A percentile compares a stretch with the other conserved stretches of the same genome.
Conservation (phyloP, 2,888 invertebrate species). For the Eupithecia insigniata region DNA sequence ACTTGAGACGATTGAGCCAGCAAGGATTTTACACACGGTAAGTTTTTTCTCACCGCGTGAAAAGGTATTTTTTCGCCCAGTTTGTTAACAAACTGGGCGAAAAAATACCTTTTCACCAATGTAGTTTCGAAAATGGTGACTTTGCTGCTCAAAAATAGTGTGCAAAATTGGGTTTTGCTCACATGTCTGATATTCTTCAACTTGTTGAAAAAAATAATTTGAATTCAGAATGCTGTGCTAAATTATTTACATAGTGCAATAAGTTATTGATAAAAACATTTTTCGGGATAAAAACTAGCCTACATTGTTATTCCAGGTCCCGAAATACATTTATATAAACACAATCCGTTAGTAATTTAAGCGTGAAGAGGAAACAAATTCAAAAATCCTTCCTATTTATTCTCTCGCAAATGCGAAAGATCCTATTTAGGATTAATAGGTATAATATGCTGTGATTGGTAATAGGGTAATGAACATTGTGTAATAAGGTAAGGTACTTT, state of each 20-base stretch:
- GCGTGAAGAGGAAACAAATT: background rate
- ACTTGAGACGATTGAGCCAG: slow-evolving; percentile 31
- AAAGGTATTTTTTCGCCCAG: too few relatives aligned
- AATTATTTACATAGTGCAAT: too few relatives aligned
- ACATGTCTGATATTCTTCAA: too few relatives aligned
- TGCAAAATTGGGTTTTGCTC: background rate
- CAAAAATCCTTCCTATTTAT: background rate
- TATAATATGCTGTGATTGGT: background rate
- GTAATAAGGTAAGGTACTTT: background rate
- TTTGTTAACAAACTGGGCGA: background rate
- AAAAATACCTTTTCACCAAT: background rate
- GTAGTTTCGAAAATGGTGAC: too few relatives aligned
- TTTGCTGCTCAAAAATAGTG: background rate
- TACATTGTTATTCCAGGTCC: background rate
- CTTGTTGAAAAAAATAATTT: background rate
- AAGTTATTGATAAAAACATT: too few relatives aligned
- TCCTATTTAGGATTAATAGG: too few relatives aligned
- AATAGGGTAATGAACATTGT: background rate
- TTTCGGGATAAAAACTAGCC: background rate
- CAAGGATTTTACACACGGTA: background rate
- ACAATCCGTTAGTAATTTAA: background rate
- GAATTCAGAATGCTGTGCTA: too few relatives aligned
- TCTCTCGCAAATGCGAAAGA: too few relatives aligned
- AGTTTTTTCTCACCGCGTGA: background rate
- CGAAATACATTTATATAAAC: background rate